Evolutionary conservation across 2,113 vertebrate species (phyloP).

Genomic region (Antennarius striatus): DNA sequence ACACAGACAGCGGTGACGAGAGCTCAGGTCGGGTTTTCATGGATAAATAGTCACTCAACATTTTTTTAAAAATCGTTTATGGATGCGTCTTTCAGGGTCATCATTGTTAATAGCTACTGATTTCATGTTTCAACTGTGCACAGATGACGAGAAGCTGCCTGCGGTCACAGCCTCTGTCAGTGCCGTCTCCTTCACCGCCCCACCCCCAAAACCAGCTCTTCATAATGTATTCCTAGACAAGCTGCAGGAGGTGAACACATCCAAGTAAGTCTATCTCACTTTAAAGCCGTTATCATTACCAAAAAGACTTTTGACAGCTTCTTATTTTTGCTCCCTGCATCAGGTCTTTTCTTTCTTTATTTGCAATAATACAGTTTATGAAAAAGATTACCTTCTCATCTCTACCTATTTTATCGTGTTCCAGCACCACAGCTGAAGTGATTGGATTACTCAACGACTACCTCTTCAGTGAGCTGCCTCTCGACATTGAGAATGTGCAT

Average conservation of each 20-base stretch:
- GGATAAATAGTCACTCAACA: not conserved
- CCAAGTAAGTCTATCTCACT: constrained; percentile 68
- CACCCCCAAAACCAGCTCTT: constrained; percentile 47
- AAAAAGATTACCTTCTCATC: not conserved
- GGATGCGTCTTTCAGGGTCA: not conserved
- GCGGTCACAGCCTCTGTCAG: constrained; percentile 26
- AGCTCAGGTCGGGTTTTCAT: constrained; percentile 80
- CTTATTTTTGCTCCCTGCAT: too few relatives aligned
- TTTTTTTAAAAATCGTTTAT: not conserved
- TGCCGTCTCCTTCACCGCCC: constrained; percentile 29
- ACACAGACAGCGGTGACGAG: constrained; percentile 70
- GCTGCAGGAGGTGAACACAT: constrained; percentile 81
- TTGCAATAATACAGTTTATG: too few relatives aligned
- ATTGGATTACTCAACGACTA: constrained; percentile 82
- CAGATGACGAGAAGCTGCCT: constrained; percentile 79
- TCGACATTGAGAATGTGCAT: constrained; percentile 81
- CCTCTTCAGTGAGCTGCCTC: constrained; percentile 79
- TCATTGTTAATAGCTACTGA: not conserved
- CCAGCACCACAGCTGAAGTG: constrained; percentile 78
- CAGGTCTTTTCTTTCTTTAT: too few relatives aligned
- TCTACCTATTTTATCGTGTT: constrained; percentile 9
- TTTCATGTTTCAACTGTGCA: constrained; percentile 10
- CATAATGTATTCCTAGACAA: constrained; percentile 78
- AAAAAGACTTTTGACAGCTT: too few relatives aligned
- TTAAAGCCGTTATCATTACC: too few relatives aligned